Evolutionary conservation across 2,113 vertebrate species (phyloP).

Genomic region (Arizona elegans): DNA sequence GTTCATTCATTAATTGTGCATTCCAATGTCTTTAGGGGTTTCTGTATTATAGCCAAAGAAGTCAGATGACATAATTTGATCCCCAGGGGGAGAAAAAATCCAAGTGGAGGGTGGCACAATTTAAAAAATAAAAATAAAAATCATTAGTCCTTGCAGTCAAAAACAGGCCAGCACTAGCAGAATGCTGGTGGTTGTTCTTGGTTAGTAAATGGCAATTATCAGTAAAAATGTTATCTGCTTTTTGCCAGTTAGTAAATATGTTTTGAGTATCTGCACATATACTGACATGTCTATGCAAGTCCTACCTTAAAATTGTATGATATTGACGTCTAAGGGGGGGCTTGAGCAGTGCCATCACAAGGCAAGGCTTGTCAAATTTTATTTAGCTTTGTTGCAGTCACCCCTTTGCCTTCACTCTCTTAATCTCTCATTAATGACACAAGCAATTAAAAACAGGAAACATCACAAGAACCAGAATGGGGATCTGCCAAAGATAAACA

Average conservation of each 20-base stretch:
- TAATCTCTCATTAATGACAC: constrained; percentile 1
- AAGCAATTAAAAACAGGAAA: constrained; percentile 21
- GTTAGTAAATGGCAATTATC: not conserved
- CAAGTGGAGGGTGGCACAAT: no score
- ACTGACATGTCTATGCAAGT: not conserved
- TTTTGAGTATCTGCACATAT: not conserved
- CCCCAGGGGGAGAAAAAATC: no score
- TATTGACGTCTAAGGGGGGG: not conserved
- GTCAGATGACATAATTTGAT: no score
- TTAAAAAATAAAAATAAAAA: no score
- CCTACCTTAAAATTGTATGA: not conserved
- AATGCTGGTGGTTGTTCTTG: not conserved
- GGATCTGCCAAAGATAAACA: constrained; percentile 5
- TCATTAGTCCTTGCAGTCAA: no score
- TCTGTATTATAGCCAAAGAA: no score
- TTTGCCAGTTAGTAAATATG: not conserved
- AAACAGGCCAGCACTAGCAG: no score
- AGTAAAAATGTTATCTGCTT: not conserved
- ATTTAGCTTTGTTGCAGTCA: not conserved
- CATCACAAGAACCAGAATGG: not conserved
- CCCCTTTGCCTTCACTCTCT: not conserved
- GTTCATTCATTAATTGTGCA: not conserved
- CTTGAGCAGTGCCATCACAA: not conserved
- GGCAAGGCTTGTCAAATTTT: not conserved
- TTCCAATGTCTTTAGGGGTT: no score